These are phyloP conservation scores for Sitobion miscanthi DNA, from an alignment of 1,140 invertebrate genomes.

Conservation along the genomic window DNA sequence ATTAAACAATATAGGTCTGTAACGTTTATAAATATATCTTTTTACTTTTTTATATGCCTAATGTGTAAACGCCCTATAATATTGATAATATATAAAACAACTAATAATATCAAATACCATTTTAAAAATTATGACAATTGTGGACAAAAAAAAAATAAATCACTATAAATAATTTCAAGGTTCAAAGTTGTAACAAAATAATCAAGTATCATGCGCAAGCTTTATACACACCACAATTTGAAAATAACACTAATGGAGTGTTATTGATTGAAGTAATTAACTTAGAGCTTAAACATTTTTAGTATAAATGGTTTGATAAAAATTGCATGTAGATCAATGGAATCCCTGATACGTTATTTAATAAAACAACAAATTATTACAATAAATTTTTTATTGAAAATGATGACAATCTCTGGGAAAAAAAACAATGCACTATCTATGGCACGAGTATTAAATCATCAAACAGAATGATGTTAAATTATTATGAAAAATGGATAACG, in stretches of 20 bases:
- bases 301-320: neutral
- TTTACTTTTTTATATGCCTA: too few species aligned
- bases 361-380: neutral
- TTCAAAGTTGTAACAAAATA: constrained; percentile 25
- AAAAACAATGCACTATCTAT: neutral
- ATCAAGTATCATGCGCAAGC: too few species aligned
- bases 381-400: neutral
- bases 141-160: neutral
- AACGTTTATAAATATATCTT: neutral
- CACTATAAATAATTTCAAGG: neutral
- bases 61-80: too few species aligned
- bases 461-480: neutral
- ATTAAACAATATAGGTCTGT: neutral
- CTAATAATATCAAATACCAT: neutral
- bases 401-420: neutral
- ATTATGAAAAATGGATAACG: constrained; percentile 29
- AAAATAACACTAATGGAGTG: neutral
- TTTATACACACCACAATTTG: neutral
- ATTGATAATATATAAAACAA: neutral
- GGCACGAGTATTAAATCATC: constrained; percentile 1
- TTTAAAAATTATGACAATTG: neutral
- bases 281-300: neutral
- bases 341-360: neutral
- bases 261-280: constrained; percentile 19
- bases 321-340: neutral